Percentiles rank a stretch among this genome's conserved stretches.
Conservation (phyloP, 1,140 invertebrate genomes). For the Zaprionus tsacasi region DNA sequence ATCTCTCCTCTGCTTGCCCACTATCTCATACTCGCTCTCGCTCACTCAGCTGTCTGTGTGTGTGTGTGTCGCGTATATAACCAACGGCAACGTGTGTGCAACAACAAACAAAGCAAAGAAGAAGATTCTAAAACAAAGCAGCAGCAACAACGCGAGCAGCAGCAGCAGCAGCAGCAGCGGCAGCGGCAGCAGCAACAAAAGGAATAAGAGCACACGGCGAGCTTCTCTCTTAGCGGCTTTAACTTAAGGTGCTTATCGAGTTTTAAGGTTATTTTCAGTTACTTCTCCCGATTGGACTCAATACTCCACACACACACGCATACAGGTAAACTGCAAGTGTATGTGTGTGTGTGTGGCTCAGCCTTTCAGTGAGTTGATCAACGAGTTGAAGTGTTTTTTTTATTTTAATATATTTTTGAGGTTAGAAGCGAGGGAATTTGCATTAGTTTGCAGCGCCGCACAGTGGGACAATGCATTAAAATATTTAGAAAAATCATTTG, state of each 20-base stretch:
- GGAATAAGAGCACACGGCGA: conserved; percentile 2
- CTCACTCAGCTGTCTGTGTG: not conserved
- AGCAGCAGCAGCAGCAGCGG: not conserved
- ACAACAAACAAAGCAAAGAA: conserved; percentile 5
- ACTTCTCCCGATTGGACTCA: not conserved
- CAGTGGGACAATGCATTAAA: no score
- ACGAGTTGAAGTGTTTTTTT: not conserved
- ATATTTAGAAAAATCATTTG: no score
- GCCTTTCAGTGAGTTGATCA: not conserved
- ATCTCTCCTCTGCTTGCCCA: not conserved
- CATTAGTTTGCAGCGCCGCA: no score
- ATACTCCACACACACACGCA: not conserved
- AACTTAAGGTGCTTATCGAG: conserved; percentile 1
- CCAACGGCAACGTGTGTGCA: not conserved
- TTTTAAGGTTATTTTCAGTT: conserved; percentile 1
- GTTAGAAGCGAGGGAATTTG: not conserved
- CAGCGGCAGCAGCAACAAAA: not conserved
- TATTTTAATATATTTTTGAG: not conserved
- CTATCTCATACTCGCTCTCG: not conserved
- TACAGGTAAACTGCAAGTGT: not conserved
- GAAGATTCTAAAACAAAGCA: not conserved
- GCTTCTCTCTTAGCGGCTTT: not conserved
- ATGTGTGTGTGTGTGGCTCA: not conserved
- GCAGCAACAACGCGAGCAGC: not conserved
- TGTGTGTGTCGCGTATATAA: not conserved